These are phyloP conservation scores for Xylocopa sonorina DNA, from an alignment of 1,140 invertebrate species.

Conservation along the genomic window DNA sequence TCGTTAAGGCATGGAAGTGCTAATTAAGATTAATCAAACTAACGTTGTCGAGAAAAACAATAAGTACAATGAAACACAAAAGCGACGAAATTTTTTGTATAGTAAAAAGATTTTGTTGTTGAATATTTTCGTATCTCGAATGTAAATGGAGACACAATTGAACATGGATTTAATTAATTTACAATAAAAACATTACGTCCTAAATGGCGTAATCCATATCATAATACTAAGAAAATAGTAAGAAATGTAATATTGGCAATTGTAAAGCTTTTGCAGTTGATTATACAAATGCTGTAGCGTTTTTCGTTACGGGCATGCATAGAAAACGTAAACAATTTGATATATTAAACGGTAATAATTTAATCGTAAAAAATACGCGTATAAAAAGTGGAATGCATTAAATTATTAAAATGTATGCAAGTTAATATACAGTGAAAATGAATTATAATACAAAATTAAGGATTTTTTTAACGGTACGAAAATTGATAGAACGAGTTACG, in stretches of 20 bases:
- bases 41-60: constrained; percentile 52
- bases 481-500: constrained; percentile 5
- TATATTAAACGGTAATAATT: neutral
- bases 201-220: constrained; percentile 44
- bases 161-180: constrained; percentile 42
- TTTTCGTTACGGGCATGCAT: constrained; percentile 33
- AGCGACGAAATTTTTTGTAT: constrained; percentile 54
- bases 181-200: constrained; percentile 54
- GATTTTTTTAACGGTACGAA: constrained; percentile 22
- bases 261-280: constrained; percentile 43
- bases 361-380: neutral
- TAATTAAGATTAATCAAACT: constrained; percentile 40
- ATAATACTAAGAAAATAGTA: constrained; percentile 46
- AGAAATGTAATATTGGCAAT: constrained; percentile 43
- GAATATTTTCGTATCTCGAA: constrained; percentile 23
- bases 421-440: constrained; percentile 1
- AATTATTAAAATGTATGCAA: neutral
- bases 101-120: constrained; percentile 35
- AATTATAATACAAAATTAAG: constrained; percentile 3
- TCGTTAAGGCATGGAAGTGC: constrained; percentile 33
- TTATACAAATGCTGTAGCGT: constrained; percentile 37
- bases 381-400: neutral
- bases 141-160: constrained; percentile 17
- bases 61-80: constrained; percentile 69
- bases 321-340: constrained; percentile 25